Evolutionary conservation across 2,113 vertebrate species (phyloP), one percentile per base, ranked within the genome.

Genomic region (Oryzias javanicus): DNA sequence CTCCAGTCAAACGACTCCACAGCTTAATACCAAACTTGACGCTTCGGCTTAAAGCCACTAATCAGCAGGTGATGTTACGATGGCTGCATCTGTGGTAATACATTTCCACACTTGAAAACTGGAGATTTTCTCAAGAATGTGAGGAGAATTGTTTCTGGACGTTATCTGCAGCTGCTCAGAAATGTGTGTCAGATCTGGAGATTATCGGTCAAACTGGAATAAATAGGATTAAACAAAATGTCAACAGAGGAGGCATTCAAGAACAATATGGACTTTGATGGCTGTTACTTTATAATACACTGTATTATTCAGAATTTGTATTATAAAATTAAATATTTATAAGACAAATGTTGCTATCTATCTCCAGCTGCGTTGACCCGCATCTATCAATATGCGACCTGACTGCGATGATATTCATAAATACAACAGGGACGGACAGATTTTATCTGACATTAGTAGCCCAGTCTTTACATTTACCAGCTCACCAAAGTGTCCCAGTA

Each of bases 401-500:
- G 80, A 80, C 72, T 80, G 76, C 74, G 55, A 35, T 29, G 24
- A 64, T 60, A 73, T 67, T 63, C 51, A 64, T 24, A 55, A 49
- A 56, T 58, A 49, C 52, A 20, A 55, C 69, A 45, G 66, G 1
- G 3, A 60, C 1, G 42, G 24, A 54, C 47, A 74, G 79, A 80
- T 80, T 80, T 35, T 74, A 82, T 81, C 58, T 67, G 70, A 72
- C 22, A 59, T 81, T 72, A 75, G 64, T 52, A 4, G 14, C 55
- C n/a, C 56, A 67, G 48, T 42, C 49, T 69, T 77, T 76, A 82
- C 68, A 79, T 84, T 85, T 84, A 64, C 27, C 14, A 55, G 42
- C 80, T 78, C 80, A 82, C 81, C 67, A 83, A 86, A 86, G 82
- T 45, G 64, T 72, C 61, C 70, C 54, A 35, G 63, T 80, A 82